Evolutionary conservation across 37 sponge, comb jelly and placozoan species (phyloP).

Genomic region (Cladorhizidae sp.): DNA sequence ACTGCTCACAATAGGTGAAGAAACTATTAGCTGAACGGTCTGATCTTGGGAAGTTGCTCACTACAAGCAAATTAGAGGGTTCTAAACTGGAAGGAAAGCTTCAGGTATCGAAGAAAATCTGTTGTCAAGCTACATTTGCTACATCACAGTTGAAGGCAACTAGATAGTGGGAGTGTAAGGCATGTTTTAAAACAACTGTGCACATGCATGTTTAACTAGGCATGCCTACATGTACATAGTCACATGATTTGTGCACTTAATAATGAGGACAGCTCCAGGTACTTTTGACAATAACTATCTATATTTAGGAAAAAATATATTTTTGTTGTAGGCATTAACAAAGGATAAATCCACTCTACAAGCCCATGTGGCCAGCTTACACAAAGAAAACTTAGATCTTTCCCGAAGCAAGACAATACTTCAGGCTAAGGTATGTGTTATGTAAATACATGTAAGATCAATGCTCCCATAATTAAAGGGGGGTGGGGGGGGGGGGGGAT

Average conservation of each 20-base stretch:
- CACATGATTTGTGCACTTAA: background rate
- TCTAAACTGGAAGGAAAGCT: slow-evolving; percentile 53
- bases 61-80: slow-evolving; percentile 24
- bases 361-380: slow-evolving; percentile 40
- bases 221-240: background rate
- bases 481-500: background rate
- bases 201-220: background rate
- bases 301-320: too few species aligned
- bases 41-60: slow-evolving; percentile 44
- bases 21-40: slow-evolving; percentile 30
- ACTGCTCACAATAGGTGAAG: slow-evolving; percentile 15
- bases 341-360: slow-evolving; percentile 58
- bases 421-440: slow-evolving; percentile 34
- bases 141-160: background rate
- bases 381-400: slow-evolving; percentile 48
- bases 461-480: too few species aligned
- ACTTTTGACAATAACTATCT: too few species aligned
- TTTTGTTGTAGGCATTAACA: slow-evolving; percentile 7
- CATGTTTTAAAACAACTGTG: background rate
- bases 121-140: too few species aligned
- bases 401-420: slow-evolving; percentile 32
- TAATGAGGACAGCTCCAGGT: background rate
- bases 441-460: background rate
- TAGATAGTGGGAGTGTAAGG: background rate
- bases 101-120: slow-evolving; percentile 32